Evolutionary conservation across 2,113 vertebrate species (phyloP).

Genomic region (Butastur rufipennis): DNA sequence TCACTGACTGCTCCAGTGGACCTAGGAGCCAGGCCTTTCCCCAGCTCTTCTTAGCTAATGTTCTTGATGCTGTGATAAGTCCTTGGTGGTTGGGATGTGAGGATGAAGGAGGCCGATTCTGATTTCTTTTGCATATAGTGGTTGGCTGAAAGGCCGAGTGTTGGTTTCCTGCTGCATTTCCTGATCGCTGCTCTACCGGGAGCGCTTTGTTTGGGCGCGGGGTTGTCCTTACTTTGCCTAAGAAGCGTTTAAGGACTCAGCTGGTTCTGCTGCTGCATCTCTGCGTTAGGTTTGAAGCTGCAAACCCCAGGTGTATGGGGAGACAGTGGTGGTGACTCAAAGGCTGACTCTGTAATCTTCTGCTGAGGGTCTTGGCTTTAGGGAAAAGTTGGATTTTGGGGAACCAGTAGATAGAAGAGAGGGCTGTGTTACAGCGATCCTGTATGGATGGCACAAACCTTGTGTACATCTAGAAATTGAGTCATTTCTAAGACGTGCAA

Average conservation of each 20-base stretch:
- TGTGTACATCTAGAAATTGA: neutral
- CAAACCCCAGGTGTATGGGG: neutral
- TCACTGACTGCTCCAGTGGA: neutral
- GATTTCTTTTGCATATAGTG: neutral
- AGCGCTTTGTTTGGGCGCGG: rapidly evolving
- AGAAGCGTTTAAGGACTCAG: neutral
- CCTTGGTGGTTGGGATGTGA: neutral
- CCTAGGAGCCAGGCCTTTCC: neutral
- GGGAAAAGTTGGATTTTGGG: neutral
- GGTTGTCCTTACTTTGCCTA: neutral
- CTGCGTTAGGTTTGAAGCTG: neutral
- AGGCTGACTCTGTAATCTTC: neutral
- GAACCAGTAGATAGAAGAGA: neutral
- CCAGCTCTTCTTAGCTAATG: neutral
- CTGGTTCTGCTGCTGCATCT: neutral
- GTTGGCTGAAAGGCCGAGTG: neutral
- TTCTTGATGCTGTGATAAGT: neutral
- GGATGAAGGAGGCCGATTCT: neutral
- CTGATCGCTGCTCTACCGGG: neutral
- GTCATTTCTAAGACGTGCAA: neutral
- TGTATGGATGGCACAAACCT: rapidly evolving
- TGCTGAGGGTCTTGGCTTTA: neutral
- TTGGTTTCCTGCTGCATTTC: neutral
- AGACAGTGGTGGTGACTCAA: neutral
- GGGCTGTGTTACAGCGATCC: neutral